Base-by-base conservation (phyloP, 2,888 invertebrate genomes). In the Andrena minutula region DNA sequence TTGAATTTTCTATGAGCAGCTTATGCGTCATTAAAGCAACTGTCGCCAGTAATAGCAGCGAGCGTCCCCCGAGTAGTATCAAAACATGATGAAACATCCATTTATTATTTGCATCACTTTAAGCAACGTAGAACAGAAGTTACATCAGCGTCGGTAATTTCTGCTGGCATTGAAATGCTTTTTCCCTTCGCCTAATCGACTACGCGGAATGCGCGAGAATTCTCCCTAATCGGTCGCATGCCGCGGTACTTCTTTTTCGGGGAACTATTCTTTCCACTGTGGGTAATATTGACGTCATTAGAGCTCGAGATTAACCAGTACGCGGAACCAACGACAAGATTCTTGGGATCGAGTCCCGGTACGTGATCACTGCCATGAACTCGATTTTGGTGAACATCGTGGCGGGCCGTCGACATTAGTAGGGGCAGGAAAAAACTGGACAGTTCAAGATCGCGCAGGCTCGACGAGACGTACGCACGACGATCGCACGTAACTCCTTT, bases 201-300 rank as follows among this genome's bases (percentile, higher is more conserved):
- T 32, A 26, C 65, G 7, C 23, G n/a, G 23, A 28, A 30, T 65
- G 65, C 35, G 58, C 74, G 7, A 56, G 8, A 64, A 28, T 75
- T 75, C 77, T 61, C 28, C 49, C 30, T 72, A 70, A 82, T 83
- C 74, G 53, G 35, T 6, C 26, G 51, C 32, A 49, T 49, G 71
- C 78, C 71, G 65, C 53, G 20, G 23, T 58, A 47, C 47, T 41
- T 61, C 56, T 70, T 66, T 73, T 82, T 87, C 76, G 32, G 28
- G 26, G 82, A 87, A 84, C 74, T 81, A 35, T 68, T 73, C 68
- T n/a, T 28, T 7, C 61, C 51, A 70, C 58, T 58, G 63, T 65
- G 30, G 23, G 74, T 41, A 30, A 63, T 28, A 51, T 61, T 87
- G 70, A 82, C 76, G 79, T 84, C 79, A 84, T 79, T 66, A 61